Conservation (phyloP, 2,113 vertebrate genomes). For the Melanocharis versteri region DNA sequence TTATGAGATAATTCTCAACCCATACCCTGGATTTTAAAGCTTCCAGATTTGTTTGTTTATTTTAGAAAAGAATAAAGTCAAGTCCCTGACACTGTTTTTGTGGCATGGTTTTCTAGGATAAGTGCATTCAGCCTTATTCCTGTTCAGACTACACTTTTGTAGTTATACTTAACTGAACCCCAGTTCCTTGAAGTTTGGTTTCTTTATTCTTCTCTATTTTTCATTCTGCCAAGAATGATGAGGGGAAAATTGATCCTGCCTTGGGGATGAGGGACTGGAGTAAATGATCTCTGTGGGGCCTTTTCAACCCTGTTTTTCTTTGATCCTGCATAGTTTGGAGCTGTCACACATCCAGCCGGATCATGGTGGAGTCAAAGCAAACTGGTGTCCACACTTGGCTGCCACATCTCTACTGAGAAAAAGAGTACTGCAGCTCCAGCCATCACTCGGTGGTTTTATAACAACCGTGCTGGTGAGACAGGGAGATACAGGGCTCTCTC, state of each 20-base stretch:
- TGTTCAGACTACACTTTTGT: background rate
- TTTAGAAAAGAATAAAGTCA: background rate
- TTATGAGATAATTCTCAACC: background rate
- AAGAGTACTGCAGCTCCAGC: background rate
- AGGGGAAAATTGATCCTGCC: background rate
- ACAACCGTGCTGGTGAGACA: background rate
- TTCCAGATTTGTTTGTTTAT: background rate
- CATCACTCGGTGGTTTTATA: fast-evolving
- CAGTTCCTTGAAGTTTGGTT: background rate
- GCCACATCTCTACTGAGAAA: background rate
- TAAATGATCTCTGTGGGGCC: background rate
- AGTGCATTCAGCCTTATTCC: background rate
- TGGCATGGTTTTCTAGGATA: background rate
- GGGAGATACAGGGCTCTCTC: background rate
- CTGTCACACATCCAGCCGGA: background rate
- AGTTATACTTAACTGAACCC: background rate
- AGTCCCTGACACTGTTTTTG: background rate
- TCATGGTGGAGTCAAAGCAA: background rate
- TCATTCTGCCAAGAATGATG: background rate
- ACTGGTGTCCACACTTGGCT: background rate
- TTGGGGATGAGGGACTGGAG: background rate
- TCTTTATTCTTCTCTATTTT: background rate
- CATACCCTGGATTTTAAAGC: background rate
- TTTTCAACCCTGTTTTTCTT: background rate
- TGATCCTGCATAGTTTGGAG: background rate